phyloP scores from a whole-genome alignment of 2,888 invertebrate genomes.

The Gastracanthus pulcherrimus region DNA sequence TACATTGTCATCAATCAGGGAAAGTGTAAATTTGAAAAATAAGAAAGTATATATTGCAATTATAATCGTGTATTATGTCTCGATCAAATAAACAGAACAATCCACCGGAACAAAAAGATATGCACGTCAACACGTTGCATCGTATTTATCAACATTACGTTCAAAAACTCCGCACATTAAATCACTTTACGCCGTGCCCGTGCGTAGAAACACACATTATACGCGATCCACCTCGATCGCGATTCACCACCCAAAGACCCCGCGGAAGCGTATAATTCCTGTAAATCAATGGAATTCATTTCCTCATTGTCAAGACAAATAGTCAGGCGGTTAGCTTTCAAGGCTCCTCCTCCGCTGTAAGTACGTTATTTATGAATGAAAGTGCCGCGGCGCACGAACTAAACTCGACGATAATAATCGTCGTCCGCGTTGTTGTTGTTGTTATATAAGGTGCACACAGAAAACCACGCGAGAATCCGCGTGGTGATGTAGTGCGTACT shows the following conservation, averaged over 20 bases:
- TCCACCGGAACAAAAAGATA: too few relatives aligned
- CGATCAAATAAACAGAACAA: too few relatives aligned
- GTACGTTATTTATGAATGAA: slow-evolving; percentile 27
- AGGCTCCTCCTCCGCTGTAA: neutral
- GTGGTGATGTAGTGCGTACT: too few relatives aligned
- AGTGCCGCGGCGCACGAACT: neutral
- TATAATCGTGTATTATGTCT: too few relatives aligned
- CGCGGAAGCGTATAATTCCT: neutral
- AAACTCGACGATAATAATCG: neutral
- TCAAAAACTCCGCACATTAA: too few relatives aligned
- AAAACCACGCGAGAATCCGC: too few relatives aligned
- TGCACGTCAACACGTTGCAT: too few relatives aligned
- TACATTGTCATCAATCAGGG: too few relatives aligned
- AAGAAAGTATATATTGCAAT: too few relatives aligned
- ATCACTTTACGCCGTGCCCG: too few relatives aligned
- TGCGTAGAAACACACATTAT: neutral
- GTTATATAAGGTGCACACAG: neutral
- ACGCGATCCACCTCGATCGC: neutral
- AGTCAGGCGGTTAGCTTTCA: slow-evolving; percentile 22
- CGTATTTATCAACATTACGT: too few relatives aligned
- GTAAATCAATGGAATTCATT: slow-evolving; percentile 41
- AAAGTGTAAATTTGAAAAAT: too few relatives aligned
- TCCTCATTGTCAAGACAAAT: slow-evolving; percentile 32
- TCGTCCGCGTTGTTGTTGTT: neutral
- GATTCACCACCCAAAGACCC: neutral